These are phyloP conservation scores for Pyrocephalus nanus DNA, from an alignment of 2,797 vertebrate species.

Conservation along the genomic window DNA sequence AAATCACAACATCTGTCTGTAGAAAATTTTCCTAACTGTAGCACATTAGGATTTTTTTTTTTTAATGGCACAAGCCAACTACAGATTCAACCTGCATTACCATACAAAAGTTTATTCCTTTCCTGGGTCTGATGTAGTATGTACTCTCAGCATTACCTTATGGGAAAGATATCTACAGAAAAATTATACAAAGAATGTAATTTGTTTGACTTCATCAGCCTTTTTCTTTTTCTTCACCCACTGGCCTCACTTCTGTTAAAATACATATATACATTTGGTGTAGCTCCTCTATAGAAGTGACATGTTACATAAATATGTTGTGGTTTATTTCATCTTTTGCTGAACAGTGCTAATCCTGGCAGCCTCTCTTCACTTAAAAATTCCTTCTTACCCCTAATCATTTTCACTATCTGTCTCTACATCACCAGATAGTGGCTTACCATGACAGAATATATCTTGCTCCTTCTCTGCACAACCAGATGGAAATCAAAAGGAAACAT, in stretches of 20 bases:
- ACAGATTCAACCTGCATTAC: not conserved
- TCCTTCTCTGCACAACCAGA: constrained; percentile 23
- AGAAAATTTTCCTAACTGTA: not conserved
- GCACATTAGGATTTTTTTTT: not conserved
- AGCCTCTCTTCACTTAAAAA: not conserved
- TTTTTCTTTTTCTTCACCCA: not conserved
- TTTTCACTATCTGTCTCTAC: not conserved
- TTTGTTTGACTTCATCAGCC: not conserved
- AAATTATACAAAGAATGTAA: not conserved
- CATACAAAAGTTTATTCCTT: not conserved
- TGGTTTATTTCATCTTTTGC: not conserved
- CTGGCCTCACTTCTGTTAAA: not conserved
- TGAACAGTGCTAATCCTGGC: not conserved
- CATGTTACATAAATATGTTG: not conserved
- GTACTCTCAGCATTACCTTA: not conserved
- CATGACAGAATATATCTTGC: not conserved
- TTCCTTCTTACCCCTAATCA: not conserved
- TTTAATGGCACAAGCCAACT: not conserved
- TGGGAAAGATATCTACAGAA: not conserved
- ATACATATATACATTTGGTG: not conserved
- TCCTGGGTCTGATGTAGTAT: not conserved
- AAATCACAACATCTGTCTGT: not conserved
- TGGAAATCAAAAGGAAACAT: constrained; percentile 33
- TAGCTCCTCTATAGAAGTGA: not conserved
- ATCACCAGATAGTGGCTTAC: not conserved